Evolutionary conservation across 2,113 vertebrate species (phyloP).

Genomic region (Turdus rufiventris): DNA sequence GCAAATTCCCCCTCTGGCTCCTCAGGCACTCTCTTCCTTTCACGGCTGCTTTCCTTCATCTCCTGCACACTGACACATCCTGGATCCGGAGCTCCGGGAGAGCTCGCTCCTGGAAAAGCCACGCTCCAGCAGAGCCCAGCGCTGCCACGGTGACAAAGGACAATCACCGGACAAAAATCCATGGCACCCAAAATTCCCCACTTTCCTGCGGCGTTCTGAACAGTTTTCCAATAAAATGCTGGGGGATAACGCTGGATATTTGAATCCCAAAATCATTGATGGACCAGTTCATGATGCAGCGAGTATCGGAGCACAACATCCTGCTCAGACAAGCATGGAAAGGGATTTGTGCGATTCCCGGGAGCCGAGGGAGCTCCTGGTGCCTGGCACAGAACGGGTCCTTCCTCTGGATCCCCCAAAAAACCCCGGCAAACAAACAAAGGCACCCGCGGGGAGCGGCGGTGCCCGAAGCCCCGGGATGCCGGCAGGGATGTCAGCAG

Average conservation of each 20-base stretch:
- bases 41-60: background rate
- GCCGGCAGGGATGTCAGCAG: background rate
- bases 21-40: background rate
- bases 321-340: background rate
- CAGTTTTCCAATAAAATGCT: background rate
- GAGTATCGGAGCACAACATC: background rate
- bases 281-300: rapidly evolving
- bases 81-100: background rate
- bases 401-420: background rate
- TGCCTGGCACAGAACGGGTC: background rate
- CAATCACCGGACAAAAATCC: background rate
- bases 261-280: background rate
- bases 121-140: background rate
- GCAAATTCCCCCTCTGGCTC: background rate
- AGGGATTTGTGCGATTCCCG: background rate
- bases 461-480: background rate
- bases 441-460: background rate
- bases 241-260: background rate
- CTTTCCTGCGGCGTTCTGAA: rapidly evolving
- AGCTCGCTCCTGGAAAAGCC: background rate
- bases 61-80: background rate
- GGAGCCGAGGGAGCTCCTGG: background rate
- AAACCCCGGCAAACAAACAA: background rate
- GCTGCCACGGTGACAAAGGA: background rate
- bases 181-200: background rate